Evolutionary conservation across 1,140 invertebrate species (phyloP).

Genomic region (Pantala flavescens): DNA sequence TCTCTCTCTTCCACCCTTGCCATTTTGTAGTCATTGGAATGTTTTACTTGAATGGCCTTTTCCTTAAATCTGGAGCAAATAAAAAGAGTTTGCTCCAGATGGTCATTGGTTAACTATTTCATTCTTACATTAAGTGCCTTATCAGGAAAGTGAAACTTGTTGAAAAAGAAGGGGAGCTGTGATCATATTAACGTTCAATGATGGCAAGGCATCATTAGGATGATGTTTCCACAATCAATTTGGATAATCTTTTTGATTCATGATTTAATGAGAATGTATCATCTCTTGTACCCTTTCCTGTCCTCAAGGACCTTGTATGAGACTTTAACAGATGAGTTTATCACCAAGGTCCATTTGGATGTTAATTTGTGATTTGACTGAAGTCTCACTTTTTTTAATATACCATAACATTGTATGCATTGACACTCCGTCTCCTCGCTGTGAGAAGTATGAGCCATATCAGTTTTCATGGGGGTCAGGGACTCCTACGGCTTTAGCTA

Average conservation of each 20-base stretch:
- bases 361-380: not conserved
- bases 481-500: slow-evolving; percentile 6
- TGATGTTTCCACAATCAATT: not conserved
- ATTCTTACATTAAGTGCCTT: slow-evolving; percentile 10
- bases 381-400: not conserved
- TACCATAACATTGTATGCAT: not conserved
- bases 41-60: not conserved
- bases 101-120: slow-evolving; percentile 9
- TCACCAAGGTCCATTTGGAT: not conserved
- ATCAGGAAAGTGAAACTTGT: not conserved
- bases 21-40: slow-evolving; percentile 2
- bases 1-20: not conserved
- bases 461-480: not conserved
- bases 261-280: not conserved
- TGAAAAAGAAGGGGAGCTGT: not conserved
- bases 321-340: not conserved
- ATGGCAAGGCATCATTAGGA: not conserved
- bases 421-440: not conserved
- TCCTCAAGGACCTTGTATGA: not conserved
- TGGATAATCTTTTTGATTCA: slow-evolving; percentile 3
- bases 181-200: not conserved
- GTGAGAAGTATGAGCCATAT: slow-evolving; percentile 1
- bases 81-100: not conserved
- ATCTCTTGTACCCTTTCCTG: not conserved
- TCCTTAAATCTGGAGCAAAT: not conserved